Evolutionary conservation across 2,797 vertebrate genomes (phyloP).

Genomic region (Chrosomus eos): DNA sequence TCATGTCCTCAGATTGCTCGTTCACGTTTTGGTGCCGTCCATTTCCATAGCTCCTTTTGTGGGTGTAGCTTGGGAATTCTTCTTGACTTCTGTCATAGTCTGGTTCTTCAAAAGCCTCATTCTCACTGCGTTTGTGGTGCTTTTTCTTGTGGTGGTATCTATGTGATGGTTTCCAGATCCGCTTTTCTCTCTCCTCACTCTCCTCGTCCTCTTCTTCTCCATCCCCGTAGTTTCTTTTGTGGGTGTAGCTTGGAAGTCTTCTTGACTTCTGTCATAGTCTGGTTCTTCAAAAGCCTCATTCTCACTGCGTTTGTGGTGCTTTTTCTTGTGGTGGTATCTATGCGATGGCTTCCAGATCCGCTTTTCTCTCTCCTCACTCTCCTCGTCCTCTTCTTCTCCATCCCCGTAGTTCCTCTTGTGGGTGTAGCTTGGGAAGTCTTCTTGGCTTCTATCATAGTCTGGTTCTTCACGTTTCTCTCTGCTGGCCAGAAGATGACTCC

Average conservation of each 20-base stretch:
- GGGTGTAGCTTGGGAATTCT: constrained; percentile 59
- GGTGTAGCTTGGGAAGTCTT: constrained; percentile 62
- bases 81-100: constrained; percentile 68
- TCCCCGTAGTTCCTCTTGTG: constrained; percentile 50
- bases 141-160: constrained; percentile 65
- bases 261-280: constrained; percentile 64
- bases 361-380: constrained; percentile 51
- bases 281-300: constrained; percentile 56
- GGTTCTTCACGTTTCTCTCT: constrained; percentile 51
- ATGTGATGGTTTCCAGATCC: constrained; percentile 56
- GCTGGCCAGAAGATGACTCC: constrained; percentile 40
- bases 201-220: constrained; percentile 66
- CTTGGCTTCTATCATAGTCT: constrained; percentile 64
- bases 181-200: constrained; percentile 52
- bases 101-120: constrained; percentile 49
- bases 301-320: constrained; percentile 54
- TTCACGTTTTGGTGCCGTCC: constrained; percentile 57
- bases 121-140: constrained; percentile 59
- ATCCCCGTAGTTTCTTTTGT: constrained; percentile 47
- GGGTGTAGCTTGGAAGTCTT: constrained; percentile 61
- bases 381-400: constrained; percentile 65
- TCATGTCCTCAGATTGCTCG: constrained; percentile 38
- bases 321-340: constrained; percentile 65
- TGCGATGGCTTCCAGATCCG: constrained; percentile 57
- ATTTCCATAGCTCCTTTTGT: constrained; percentile 51